Percentiles rank a stretch among this genome's conserved stretches.
Conservation (phyloP, 2,888 invertebrate genomes). For the Trachelus iudaicus region DNA sequence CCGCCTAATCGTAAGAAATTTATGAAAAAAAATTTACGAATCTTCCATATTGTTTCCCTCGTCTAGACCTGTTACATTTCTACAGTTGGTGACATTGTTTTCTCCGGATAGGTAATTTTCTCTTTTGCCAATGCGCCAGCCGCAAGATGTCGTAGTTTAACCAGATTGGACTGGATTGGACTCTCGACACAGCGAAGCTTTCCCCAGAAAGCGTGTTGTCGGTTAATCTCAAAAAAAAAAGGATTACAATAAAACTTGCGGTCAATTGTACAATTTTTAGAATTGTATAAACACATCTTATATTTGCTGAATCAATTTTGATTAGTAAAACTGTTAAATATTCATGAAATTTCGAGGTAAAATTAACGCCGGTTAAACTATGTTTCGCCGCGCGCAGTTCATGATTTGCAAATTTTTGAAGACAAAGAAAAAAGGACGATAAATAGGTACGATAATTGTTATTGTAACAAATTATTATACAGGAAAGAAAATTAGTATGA, state of each 20-base stretch:
- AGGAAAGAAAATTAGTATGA: not conserved
- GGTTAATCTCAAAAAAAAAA: not conserved
- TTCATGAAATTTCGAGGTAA: no score
- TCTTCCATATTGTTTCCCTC: constrained; percentile 2
- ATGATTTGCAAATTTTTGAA: not conserved
- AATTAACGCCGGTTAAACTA: not conserved
- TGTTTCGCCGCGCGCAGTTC: not conserved
- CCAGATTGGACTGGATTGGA: not conserved
- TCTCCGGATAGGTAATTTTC: not conserved
- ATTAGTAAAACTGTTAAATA: not conserved
- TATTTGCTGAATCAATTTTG: not conserved
- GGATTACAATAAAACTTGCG: not conserved
- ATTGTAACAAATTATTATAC: not conserved
- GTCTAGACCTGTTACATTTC: not conserved
- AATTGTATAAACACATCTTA: not conserved
- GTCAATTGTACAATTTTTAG: not conserved
- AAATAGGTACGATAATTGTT: not conserved
- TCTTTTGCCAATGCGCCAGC: not conserved
- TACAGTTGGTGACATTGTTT: not conserved
- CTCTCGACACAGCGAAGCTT: not conserved
- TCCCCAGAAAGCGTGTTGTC: not conserved
- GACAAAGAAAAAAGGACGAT: not conserved
- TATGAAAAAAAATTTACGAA: constrained; percentile 17
- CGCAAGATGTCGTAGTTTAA: not conserved
- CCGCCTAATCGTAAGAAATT: constrained; percentile 6